phyloP scores from a whole-genome alignment of 2,113 vertebrate genomes.

The zebrafish (Danio rerio) region DNA sequence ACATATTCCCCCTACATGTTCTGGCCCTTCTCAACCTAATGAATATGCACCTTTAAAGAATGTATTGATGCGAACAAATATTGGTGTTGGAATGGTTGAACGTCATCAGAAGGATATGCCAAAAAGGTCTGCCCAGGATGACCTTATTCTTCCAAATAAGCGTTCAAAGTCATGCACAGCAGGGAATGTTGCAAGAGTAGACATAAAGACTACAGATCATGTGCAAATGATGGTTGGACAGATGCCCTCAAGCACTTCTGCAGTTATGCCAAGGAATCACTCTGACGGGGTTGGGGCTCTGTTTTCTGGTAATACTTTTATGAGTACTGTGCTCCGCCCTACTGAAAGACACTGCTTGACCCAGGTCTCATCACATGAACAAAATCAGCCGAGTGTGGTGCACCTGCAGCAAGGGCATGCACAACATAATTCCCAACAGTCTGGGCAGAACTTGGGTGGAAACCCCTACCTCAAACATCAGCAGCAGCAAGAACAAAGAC shows the following conservation, averaged over 20 bases:
- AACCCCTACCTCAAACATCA: slow-evolving; percentile 90
- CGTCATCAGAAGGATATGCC: slow-evolving; percentile 86
- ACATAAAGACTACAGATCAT: slow-evolving; percentile 86
- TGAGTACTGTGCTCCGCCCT: slow-evolving; percentile 78
- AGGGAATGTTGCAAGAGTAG: slow-evolving; percentile 75
- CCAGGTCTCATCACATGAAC: slow-evolving; percentile 82
- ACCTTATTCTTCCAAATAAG: slow-evolving; percentile 87
- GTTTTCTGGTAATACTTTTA: slow-evolving; percentile 87
- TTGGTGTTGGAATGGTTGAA: slow-evolving; percentile 76
- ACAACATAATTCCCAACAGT: slow-evolving; percentile 81
- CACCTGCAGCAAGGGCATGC: slow-evolving; percentile 81
- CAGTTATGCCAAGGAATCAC: slow-evolving; percentile 78
- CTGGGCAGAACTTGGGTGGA: slow-evolving; percentile 83
- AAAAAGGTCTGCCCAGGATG: slow-evolving; percentile 90
- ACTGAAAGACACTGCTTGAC: slow-evolving; percentile 84
- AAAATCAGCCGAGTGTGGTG: slow-evolving; percentile 82
- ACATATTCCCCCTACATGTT: slow-evolving; percentile 78
- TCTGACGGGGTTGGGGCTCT: slow-evolving; percentile 80
- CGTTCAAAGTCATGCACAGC: slow-evolving; percentile 87
- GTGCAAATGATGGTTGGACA: slow-evolving; percentile 85
- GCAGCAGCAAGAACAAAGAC: slow-evolving; percentile 81
- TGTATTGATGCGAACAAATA: slow-evolving; percentile 76
- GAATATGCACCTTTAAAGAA: slow-evolving; percentile 85
- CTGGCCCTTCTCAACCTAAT: slow-evolving; percentile 77
- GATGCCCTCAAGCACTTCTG: slow-evolving; percentile 81